Conservation (phyloP, 2,113 vertebrate species). For the Epinephelus lanceolatus region DNA sequence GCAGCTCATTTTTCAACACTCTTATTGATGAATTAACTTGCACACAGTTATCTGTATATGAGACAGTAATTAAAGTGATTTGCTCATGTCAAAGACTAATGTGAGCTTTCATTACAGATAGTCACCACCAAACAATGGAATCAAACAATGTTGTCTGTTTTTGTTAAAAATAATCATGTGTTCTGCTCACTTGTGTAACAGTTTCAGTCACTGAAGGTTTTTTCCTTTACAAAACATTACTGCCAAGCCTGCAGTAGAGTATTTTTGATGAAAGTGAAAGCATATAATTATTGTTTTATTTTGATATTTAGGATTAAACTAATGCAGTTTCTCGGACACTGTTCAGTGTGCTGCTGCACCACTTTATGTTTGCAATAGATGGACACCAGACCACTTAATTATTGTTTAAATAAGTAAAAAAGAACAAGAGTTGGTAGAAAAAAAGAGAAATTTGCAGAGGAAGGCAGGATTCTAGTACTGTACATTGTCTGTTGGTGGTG, state of each 20-base stretch:
- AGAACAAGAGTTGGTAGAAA: background rate
- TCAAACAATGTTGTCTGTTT: background rate
- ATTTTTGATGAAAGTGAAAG: background rate
- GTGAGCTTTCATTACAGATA: slow-evolving; percentile 6
- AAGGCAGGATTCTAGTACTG: background rate
- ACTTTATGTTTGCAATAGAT: background rate
- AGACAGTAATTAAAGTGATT: background rate
- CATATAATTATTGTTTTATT: background rate
- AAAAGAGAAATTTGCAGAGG: background rate
- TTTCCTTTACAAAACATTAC: background rate
- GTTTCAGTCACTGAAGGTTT: background rate
- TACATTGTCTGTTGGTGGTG: slow-evolving; percentile 66
- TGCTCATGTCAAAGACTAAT: background rate
- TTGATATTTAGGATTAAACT: background rate
- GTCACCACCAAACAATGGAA: background rate
- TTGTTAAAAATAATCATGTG: background rate
- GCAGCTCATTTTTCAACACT: slow-evolving; percentile 39
- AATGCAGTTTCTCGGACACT: background rate
- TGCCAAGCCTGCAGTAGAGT: background rate
- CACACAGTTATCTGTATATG: background rate
- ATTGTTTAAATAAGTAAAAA: background rate
- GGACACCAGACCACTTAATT: background rate
- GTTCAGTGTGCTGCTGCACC: background rate
- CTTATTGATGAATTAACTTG: slow-evolving; percentile 29
- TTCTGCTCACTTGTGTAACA: background rate